phyloP scores from a whole-genome alignment of 2,797 vertebrate species.

The Sebastes glaucus region DNA sequence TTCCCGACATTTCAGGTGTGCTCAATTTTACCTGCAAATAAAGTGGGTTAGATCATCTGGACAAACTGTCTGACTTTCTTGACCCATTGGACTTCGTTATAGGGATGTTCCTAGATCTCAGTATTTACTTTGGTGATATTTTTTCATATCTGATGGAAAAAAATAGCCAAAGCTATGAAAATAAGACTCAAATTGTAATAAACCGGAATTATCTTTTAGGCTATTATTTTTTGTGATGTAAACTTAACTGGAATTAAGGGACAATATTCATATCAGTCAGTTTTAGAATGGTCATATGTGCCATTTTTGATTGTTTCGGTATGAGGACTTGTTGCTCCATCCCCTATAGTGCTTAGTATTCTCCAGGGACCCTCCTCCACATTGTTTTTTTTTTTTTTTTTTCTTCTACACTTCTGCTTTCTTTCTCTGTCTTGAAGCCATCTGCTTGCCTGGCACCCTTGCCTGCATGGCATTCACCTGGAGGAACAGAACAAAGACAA shows the following conservation, averaged over 20 bases:
- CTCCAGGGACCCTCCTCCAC: conserved; percentile 5
- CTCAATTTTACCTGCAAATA: background rate
- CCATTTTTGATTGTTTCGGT: background rate
- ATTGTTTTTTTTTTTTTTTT: background rate
- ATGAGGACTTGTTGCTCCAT: background rate
- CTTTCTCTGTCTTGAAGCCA: conserved; percentile 55
- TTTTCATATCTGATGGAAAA: background rate
- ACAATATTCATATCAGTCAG: background rate
- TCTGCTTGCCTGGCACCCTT: conserved; percentile 72
- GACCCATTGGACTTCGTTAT: background rate
- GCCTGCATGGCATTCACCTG: conserved; percentile 52
- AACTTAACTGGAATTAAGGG: background rate
- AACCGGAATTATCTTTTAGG: background rate
- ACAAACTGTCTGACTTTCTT: background rate
- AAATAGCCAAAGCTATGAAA: background rate
- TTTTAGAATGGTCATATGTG: background rate
- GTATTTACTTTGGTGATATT: background rate
- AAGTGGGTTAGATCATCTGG: background rate
- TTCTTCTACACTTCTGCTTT: background rate
- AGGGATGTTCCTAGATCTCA: background rate
- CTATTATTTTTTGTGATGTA: background rate
- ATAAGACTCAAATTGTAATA: background rate
- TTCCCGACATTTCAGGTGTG: background rate
- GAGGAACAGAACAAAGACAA: conserved; percentile 18
- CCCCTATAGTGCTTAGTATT: conserved; percentile 22